Evolutionary conservation across 2,888 invertebrate genomes (phyloP), one percentile per base, ranked within the genome.

Genomic region (Agriopis marginaria): DNA sequence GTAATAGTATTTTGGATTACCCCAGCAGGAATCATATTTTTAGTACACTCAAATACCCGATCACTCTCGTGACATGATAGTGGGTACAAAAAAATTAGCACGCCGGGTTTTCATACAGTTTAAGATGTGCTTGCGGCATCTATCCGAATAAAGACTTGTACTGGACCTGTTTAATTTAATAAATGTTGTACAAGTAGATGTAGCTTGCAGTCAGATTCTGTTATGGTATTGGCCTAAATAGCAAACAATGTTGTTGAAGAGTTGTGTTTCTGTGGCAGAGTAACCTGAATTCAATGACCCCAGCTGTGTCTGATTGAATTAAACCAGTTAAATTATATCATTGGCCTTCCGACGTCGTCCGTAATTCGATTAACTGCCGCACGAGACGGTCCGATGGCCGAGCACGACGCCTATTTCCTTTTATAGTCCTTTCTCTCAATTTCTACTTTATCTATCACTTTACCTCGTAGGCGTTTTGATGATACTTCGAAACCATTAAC

Each of bases 251-350:
- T 77, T 82, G 79, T 66, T 70, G 75, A 82, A 77, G 79, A 81
- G 79, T 80, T 75, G 76, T 79, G 79, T 83, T 82, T 83, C 79
- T 84, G 77, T 45, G 70, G 70, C 70, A 80, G 84, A 85, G 84
- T 88, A 90, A 91, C 90, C 92, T 84, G 83, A 89, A 90, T 92
- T 89, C 86, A 78, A 83, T 85, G 91, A 89, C 89, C 90, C 86
- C 89, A 75, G 86, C 89, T 88, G 89, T 87, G 89, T 87, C 91
- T 79, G 86, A 91, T 92, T 89, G 85, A 89, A 92, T 92, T 92
- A 89, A 90, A 89, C 87, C 88, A 91, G 90, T 89, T 91, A 89
- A 93, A 92, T 93, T 91, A 92, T 92, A 91, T 92, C 90, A 93
- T 89, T 92, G 90, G 80, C 82, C 81, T 86, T 84, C 83, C 81